A percentile compares a stretch with the other conserved stretches of the same genome.
Evolutionary conservation across 2,888 invertebrate species (phyloP).

Genomic region (Athalia rosae): DNA sequence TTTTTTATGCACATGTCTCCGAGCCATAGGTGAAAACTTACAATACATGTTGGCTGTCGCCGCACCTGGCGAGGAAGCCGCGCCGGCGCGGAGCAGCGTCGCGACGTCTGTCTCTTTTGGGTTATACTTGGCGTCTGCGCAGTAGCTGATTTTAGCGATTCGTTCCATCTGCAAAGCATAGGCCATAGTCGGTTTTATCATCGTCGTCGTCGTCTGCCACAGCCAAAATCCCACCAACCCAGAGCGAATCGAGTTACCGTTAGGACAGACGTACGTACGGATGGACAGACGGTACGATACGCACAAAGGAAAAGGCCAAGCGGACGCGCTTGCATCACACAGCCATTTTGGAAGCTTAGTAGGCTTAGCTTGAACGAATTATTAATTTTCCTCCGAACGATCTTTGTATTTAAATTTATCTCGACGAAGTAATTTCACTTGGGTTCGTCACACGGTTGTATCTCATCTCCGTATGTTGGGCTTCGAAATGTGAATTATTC

Average conservation of each 20-base stretch:
- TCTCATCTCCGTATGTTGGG: no score
- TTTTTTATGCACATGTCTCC: no score
- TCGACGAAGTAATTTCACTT: no score
- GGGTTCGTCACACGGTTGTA: no score
- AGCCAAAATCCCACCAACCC: constrained; percentile 64
- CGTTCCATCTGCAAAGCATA: neutral
- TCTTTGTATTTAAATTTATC: neutral
- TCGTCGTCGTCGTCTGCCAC: constrained; percentile 60
- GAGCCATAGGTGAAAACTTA: no score
- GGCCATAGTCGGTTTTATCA: constrained; percentile 30
- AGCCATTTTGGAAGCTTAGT: constrained; percentile 74
- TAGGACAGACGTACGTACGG: constrained; percentile 58
- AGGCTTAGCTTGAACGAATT: constrained; percentile 52
- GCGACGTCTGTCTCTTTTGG: no score
- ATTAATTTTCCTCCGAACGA: constrained; percentile 40
- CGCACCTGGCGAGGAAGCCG: constrained; percentile 49
- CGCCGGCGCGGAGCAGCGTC: constrained; percentile 2
- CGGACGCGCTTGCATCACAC: constrained; percentile 72
- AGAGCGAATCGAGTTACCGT: constrained; percentile 58
- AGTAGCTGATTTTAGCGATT: neutral
- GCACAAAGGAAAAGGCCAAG: constrained; percentile 72
- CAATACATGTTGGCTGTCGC: no score
- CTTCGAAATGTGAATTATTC: no score
- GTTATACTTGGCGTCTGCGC: constrained; percentile 25
- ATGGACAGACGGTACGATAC: constrained; percentile 63